These are phyloP conservation scores for Montipora efflorescens DNA, from an alignment of 64 coral and sea anemone genomes.

Conservation along the genomic window DNA sequence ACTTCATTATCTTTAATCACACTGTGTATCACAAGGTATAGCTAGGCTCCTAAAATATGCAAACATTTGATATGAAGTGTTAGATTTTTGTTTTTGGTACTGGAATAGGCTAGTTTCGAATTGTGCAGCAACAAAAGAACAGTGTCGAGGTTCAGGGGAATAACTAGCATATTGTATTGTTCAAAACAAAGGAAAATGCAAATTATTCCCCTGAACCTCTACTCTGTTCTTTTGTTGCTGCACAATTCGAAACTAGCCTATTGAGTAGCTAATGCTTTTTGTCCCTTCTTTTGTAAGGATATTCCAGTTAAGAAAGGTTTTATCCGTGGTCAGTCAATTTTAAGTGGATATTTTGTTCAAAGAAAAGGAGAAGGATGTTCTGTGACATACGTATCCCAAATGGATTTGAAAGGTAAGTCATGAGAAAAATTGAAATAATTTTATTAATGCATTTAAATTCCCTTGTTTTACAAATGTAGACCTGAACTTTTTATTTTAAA, in stretches of 20 bases:
- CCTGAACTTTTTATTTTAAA: too few relatives aligned
- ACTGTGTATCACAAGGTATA: conserved; percentile 97
- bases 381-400: conserved; percentile 93
- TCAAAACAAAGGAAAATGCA: too few relatives aligned
- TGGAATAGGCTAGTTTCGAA: neutral
- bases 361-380: conserved; percentile 72
- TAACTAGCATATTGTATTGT: too few relatives aligned
- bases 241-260: too few relatives aligned
- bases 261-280: neutral
- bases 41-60: neutral
- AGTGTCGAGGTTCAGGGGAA: too few relatives aligned
- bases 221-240: too few relatives aligned
- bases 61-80: too few relatives aligned
- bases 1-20: conserved; percentile 98
- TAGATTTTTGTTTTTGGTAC: neutral
- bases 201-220: too few relatives aligned
- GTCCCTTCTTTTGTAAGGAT: conserved; percentile 55
- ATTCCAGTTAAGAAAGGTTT: conserved; percentile 87
- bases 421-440: neutral
- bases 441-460: too few relatives aligned
- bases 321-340: conserved; percentile 90
- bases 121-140: too few relatives aligned
- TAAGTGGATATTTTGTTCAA: conserved; percentile 93
- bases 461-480: too few relatives aligned
- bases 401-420: conserved; percentile 91